Conservation (phyloP, 2,888 invertebrate genomes). For the Chromoteleia sp. region DNA sequence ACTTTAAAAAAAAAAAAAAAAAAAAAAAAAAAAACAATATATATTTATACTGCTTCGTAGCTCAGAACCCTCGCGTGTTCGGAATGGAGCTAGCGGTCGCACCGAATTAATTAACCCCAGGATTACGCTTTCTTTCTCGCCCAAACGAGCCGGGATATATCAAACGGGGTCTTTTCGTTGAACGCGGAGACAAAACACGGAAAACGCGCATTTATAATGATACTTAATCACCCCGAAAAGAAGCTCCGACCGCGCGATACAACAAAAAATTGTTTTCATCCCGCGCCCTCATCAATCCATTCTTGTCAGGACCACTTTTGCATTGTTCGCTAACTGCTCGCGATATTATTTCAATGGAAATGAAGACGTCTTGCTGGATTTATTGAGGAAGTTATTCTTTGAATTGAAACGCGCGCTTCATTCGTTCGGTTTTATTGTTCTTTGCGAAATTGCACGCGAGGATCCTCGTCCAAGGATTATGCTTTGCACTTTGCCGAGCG, state of each 20-base stretch:
- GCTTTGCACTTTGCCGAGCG: slow-evolving; percentile 42
- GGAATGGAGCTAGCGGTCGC: slow-evolving; percentile 45
- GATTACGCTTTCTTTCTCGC: slow-evolving; percentile 33
- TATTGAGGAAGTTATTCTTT: slow-evolving; percentile 60
- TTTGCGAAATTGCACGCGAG: slow-evolving; percentile 31
- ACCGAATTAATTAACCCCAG: slow-evolving; percentile 59
- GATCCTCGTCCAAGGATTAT: slow-evolving; percentile 31
- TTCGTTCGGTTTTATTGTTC: slow-evolving; percentile 56
- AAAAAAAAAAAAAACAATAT: too few relatives aligned
- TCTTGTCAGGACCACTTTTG: slow-evolving; percentile 36
- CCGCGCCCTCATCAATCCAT: slow-evolving; percentile 45
- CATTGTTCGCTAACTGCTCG: slow-evolving; percentile 45
- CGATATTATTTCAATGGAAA: slow-evolving; percentile 61
- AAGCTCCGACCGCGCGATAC: slow-evolving; percentile 9
- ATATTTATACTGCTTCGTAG: too few relatives aligned
- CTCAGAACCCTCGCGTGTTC: slow-evolving; percentile 48
- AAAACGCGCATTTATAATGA: slow-evolving; percentile 53
- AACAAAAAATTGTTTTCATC: slow-evolving; percentile 55
- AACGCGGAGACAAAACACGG: slow-evolving; percentile 34
- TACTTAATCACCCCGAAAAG: slow-evolving; percentile 47
- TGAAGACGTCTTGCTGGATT: slow-evolving; percentile 61
- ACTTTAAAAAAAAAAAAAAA: too few relatives aligned
- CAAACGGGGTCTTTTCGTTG: slow-evolving; percentile 32
- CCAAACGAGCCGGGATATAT: slow-evolving; percentile 41
- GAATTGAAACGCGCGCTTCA: slow-evolving; percentile 53